Evolutionary conservation across 2,113 vertebrate species (phyloP), one percentile per base, ranked within the genome.

Genomic region (Athene cunicularia): DNA sequence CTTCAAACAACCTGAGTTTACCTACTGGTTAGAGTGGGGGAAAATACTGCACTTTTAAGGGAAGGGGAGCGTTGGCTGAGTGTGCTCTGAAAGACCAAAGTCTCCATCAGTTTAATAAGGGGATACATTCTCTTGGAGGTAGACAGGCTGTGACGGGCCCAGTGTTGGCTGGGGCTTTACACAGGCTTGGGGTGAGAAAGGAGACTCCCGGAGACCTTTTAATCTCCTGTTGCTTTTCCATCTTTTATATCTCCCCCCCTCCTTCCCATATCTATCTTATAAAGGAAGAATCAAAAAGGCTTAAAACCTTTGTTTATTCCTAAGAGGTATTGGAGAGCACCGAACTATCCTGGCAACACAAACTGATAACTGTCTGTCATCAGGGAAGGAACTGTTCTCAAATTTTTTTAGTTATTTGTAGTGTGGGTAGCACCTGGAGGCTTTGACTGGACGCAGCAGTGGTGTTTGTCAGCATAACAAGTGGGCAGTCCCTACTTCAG

Each of bases 171-270:
- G 43, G 71, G 23, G 17, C 14, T 80, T 72, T 64, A 28, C 8
- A 22, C 11, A 37, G 26, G 10, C 23, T 8, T 50, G 27, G 27
- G 20, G 16, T 56, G 41, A 56, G 63, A 88, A 80, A n/a, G 30
- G 6, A 35, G 39, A 43, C 35, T 84, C 39, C n/a, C 33, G 37
- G 45, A 67, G 33, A 8, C 23, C 23, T 58, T 58, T 45, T 66
- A 37, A 52, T 71, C 28, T 50, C 26, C 22, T 64, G 15, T 71
- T n/a, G 28, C 18, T 26, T 64, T 79, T 41, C 6, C 3, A 20
- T 26, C 10, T 52, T 70, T 68, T 47, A 7, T 24, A 1, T 12
- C 6, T 17, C 10, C 8, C 8, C 4, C 10, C 18, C 9, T 2
- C 12, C 12, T 15, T 12, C 8, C n/a, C 6, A 7, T 62, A 4